Conservation (phyloP, 2,888 invertebrate genomes). For the Cryptosula pallasiana region DNA sequence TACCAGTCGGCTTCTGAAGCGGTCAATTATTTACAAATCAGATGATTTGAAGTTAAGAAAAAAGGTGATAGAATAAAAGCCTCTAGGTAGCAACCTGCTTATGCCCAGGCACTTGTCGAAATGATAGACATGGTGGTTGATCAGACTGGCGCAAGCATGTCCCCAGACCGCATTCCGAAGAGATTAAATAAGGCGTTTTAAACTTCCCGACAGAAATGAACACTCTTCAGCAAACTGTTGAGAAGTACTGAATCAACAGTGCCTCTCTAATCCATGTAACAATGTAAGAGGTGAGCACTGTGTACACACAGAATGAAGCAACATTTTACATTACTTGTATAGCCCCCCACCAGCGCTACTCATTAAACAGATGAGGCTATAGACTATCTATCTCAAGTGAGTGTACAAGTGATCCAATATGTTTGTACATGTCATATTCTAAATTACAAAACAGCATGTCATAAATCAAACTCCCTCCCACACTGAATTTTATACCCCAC, state of each 20-base stretch:
- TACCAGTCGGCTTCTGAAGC: background rate
- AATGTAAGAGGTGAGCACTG: constrained; percentile 1
- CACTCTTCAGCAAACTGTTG: constrained; percentile 11
- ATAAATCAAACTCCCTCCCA: no score
- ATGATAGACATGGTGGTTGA: background rate
- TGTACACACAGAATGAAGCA: background rate
- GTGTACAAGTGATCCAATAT: constrained; percentile 11
- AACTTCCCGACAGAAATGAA: constrained; percentile 17
- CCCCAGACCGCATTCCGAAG: constrained; percentile 1
- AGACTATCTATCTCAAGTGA: no score
- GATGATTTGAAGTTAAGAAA: background rate
- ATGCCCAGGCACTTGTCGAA: constrained; percentile 17
- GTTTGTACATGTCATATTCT: constrained; percentile 18
- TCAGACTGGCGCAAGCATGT: background rate
- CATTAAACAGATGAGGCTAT: no score
- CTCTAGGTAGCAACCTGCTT: background rate
- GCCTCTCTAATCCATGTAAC: constrained; percentile 23
- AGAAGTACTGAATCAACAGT: background rate
- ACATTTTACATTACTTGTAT: background rate
- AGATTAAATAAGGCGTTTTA: constrained; percentile 19
- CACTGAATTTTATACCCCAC: no score
- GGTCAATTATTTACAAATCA: constrained; percentile 12
- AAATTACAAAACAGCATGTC: constrained; percentile 9
- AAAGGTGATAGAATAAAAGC: background rate
- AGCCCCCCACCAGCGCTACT: no score